Base-by-base conservation (phyloP, 2,797 vertebrate species). In the Mus minutoides region DNA sequence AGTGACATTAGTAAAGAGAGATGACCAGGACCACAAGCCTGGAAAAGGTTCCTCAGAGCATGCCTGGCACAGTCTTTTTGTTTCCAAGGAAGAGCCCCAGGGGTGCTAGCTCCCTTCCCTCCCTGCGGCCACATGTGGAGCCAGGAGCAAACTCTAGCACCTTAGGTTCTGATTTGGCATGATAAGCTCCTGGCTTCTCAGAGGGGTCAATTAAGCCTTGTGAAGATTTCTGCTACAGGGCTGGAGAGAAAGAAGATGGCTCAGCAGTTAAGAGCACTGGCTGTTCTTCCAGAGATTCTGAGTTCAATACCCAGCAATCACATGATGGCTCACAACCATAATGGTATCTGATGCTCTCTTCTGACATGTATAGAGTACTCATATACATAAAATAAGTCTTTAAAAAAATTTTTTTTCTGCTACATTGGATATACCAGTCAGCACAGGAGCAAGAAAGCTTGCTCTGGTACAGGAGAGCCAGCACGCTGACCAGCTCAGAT, bases 91-190 rank as follows among this genome's bases (percentile, higher is more conserved):
- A 52, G 56, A 95, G 71, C n/a, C 37, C 22, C 22, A 0, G 29
- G 75, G 91, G 67, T 60, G 73, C 43, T 37, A 1, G 26, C 9
- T 19, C 56, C 62, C 13, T 29, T 58, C 22, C 0, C 22, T 56
- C 60, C 13, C 3, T 24, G 80, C 69, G 62, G 62, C 77, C 58
- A 6, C 0, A 8, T 1, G 22, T 8, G 13, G 62, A 60, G 67
- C n/a, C 2, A 0, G 73, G 16, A n/a, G n/a, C 12, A 43, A 46
- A 54, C 31, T 31, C 54, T 43, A 31, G 46, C 17, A 2, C 43
- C 84, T 67, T 5, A 22, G 40, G 17, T 52, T 73, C 73, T 17
- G 1, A 0, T 3, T 16, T 19, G 2, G 12, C 0, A 4, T 43
- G 71, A 64, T 46, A 43, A 0, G 11, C 73, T 34, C 52, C 58